Base-by-base conservation (phyloP, 2,797 vertebrate species). In the Enteromius afrohamiltoni region DNA sequence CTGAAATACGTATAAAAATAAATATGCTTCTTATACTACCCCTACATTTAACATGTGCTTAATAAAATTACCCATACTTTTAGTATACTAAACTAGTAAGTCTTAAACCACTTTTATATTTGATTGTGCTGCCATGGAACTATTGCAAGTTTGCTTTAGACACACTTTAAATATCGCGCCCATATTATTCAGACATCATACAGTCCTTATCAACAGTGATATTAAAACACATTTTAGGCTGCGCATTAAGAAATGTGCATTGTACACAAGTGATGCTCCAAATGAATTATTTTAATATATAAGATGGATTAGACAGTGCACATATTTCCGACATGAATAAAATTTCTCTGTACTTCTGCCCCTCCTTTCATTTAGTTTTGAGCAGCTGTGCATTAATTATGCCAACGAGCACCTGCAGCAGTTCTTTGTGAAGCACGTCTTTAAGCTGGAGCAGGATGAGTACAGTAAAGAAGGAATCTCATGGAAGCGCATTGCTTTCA, bases 331-430 rank as follows among this genome's bases (percentile, higher is more conserved):
- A 19, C 0, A 1, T 26, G 23, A 76, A 42, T 40, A 60, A 17
- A 23, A 53, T 17, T 76, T 76, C 14, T 77, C 60, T 55, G 11
- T 55, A 4, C 19, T 26, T 77, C 42, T 62, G 9, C 8, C 40
- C 16, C 23, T 21, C 10, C 34, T 10, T 6, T 19, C 74, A 85
- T 55, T 26, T 93, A 99, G 98, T 91, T 99, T 99, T 26, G 98
- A 99, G 92, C 98, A 99, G 90, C 93, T 99, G 80, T 99, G 97
- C 91, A 99, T 98, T 88, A 99, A 99, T 85, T 96, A 97, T 8
- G 97, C 97, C 87, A 99, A 99, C 0, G 98, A 99, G 90, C 96
- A 97, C 88, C 95, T 99, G 82, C 98, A 99, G 92, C 97, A 99
- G 92, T 97, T 98, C 91, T 99, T 99, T 0, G 97, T 99, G 86